Evolutionary conservation across 2,888 invertebrate genomes (phyloP).

Genomic region (Drosophila lacicola): DNA sequence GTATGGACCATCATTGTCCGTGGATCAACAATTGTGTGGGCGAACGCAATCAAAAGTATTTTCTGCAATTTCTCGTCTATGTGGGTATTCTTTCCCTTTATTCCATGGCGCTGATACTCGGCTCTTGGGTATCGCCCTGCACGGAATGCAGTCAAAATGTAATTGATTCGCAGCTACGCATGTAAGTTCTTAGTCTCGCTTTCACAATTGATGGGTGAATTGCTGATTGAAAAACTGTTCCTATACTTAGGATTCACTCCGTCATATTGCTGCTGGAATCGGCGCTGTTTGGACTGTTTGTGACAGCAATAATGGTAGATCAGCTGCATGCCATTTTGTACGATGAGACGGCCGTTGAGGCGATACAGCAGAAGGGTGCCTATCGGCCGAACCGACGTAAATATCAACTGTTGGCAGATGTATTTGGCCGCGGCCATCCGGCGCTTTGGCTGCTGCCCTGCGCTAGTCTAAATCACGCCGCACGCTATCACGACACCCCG

Average conservation of each 20-base stretch:
- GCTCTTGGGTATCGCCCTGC: slow-evolving; percentile 91
- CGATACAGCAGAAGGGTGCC: slow-evolving; percentile 89
- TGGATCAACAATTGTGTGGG: slow-evolving; percentile 98
- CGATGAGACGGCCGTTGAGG: slow-evolving; percentile 94
- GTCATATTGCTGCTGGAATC: slow-evolving; percentile 93
- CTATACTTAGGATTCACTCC: slow-evolving; percentile 89
- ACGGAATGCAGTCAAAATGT: slow-evolving; percentile 88
- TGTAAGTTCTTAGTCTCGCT: slow-evolving; percentile 87
- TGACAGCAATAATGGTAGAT: slow-evolving; percentile 93
- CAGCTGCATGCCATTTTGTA: slow-evolving; percentile 93
- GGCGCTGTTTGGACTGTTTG: slow-evolving; percentile 94
- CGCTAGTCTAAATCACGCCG: slow-evolving; percentile 85
- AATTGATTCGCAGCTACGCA: slow-evolving; percentile 89
- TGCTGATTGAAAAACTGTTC: no score
- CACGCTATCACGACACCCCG: slow-evolving; percentile 84
- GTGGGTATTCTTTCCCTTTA: slow-evolving; percentile 89
- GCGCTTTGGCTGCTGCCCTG: slow-evolving; percentile 91
- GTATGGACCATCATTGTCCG: slow-evolving; percentile 89
- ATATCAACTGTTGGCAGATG: slow-evolving; percentile 90
- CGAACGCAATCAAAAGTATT: slow-evolving; percentile 96
- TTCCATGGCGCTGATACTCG: slow-evolving; percentile 89
- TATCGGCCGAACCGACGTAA: slow-evolving; percentile 88
- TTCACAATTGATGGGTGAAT: not conserved
- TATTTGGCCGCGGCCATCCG: slow-evolving; percentile 91
- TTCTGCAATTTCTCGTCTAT: slow-evolving; percentile 94